These are phyloP conservation scores for Sebastes trivittatus DNA, from an alignment of 2,797 vertebrate species.

Conservation along the genomic window DNA sequence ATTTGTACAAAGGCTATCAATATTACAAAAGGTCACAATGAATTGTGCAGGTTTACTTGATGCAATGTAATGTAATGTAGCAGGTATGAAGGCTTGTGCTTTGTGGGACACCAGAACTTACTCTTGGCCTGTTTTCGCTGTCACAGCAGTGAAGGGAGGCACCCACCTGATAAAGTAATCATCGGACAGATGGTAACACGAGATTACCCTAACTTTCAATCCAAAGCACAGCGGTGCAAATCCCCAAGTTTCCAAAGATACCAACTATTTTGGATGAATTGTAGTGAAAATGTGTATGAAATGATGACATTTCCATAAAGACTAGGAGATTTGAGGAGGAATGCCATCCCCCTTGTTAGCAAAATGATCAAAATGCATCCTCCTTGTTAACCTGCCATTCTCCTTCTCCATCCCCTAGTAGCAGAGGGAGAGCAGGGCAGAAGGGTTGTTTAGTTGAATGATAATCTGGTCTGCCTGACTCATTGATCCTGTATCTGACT, in stretches of 20 bases:
- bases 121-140: background rate
- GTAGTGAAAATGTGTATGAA: background rate
- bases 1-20: background rate
- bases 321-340: too few species aligned
- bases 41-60: background rate
- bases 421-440: background rate
- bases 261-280: background rate
- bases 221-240: conserved; percentile 1
- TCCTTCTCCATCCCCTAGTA: background rate
- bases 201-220: conserved; percentile 5
- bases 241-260: background rate
- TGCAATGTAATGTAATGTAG: background rate
- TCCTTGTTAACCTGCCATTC: background rate
- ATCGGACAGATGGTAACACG: conserved; percentile 30
- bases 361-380: too few species aligned
- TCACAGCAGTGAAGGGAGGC: conserved; percentile 22
- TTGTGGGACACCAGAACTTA: background rate
- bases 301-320: background rate
- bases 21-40: background rate
- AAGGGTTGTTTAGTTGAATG: background rate
- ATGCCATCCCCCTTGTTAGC: too few species aligned
- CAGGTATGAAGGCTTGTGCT: background rate
- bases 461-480: background rate
- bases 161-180: conserved; percentile 25
- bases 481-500: background rate